Evolutionary conservation across 1,140 invertebrate species (phyloP), one percentile per base, ranked within the genome.

Genomic region (Habropoda laboriosa): DNA sequence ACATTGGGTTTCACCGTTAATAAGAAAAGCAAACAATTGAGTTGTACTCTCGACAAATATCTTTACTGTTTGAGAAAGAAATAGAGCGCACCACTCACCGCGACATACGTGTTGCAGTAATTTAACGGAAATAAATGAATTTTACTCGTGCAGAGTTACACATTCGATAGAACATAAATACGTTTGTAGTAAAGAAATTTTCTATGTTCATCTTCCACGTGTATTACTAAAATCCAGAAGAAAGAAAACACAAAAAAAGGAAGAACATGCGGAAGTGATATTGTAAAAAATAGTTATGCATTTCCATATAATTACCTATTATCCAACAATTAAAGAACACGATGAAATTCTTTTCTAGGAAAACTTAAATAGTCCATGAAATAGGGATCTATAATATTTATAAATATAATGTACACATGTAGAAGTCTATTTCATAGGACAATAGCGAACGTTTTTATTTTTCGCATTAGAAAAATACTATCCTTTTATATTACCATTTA

Each of bases 401-500:
- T 60, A 40, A 60, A 58, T 72, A 72, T 45, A 45, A 45, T 42
- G 10, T 58, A 58, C 40, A 45, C 70, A 32, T 57, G 40, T 72
- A 72, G 70, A 72, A 40, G 55, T 72, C 51, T 73, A 80, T 80
- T 80, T 81, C 45, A 66, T 81, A 73, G 18, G 38, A 49, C 71
- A n/a, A 35, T 82, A 80, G 63, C 32, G 32, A 67, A 63, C 16
- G 10, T 68, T 49, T 79, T 81, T 49, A 73, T 64, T 81, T 80
- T 80, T 66, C 18, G 40, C 40, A 18, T 73, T 80, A 57, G 51
- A 32, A 72, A 55, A 72, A 53, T 35, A 32, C 30, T 60, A 67
- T 60, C 13, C 16, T 63, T 80, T 73, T 73, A 47, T 81, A 81
- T 61, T 81, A n/a, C 42, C 63, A 75, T 76, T 75, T 61, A 76